phyloP scores from a whole-genome alignment of 2,797 vertebrate genomes.

The Poecilia velifera region DNA sequence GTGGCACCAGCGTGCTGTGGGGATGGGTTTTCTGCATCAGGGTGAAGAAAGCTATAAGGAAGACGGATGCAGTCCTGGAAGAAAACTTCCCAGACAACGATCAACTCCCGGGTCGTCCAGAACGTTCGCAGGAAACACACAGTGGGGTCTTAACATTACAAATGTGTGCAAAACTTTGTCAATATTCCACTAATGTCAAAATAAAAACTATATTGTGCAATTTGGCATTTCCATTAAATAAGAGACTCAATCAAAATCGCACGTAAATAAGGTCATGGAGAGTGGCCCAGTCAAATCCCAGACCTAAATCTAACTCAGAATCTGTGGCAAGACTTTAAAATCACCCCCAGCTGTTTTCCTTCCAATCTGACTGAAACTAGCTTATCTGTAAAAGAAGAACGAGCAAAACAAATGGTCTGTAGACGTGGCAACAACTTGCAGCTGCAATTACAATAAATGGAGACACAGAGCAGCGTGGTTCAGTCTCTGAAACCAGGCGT shows the following conservation, averaged over 20 bases:
- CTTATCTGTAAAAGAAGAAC: background rate
- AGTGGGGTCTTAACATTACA: no score
- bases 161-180: no score
- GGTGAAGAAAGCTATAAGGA: background rate
- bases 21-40: background rate
- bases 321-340: no score
- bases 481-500: background rate
- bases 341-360: background rate
- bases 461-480: background rate
- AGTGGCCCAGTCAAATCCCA: no score
- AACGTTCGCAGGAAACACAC: background rate
- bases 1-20: background rate
- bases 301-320: no score
- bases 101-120: background rate
- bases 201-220: no score
- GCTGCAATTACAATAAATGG: no score
- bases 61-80: background rate
- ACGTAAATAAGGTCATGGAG: no score
- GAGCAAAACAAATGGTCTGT: background rate
- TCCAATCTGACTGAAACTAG: background rate
- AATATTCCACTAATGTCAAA: no score
- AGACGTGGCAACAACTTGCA: background rate
- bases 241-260: no score
- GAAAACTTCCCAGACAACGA: background rate
- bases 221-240: no score